Conservation (phyloP, 1,140 invertebrate genomes). For the Amyelois transitella region DNA sequence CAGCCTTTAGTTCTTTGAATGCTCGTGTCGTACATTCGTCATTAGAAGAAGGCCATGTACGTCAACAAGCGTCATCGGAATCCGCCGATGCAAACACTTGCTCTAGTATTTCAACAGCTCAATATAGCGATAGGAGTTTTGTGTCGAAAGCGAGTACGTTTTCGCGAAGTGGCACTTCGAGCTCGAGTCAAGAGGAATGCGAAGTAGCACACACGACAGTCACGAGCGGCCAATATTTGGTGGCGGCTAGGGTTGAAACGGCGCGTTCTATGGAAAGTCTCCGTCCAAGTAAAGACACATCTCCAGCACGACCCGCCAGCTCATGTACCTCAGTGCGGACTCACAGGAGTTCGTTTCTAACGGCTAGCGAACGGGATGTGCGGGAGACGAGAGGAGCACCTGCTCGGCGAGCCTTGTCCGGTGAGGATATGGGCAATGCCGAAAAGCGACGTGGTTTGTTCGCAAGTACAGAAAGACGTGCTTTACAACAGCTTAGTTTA, state of each 20-base stretch:
- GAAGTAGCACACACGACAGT: slow-evolving; percentile 71
- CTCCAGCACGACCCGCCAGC: slow-evolving; percentile 62
- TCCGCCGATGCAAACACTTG: slow-evolving; percentile 58
- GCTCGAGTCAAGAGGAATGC: slow-evolving; percentile 82
- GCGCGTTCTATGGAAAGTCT: slow-evolving; percentile 83
- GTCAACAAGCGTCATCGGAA: slow-evolving; percentile 54
- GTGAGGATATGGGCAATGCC: slow-evolving; percentile 76
- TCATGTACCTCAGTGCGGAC: slow-evolving; percentile 66
- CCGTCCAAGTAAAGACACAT: slow-evolving; percentile 72
- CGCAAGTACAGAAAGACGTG: slow-evolving; percentile 76
- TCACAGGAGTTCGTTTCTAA: slow-evolving; percentile 75
- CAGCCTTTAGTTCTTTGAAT: slow-evolving; percentile 54
- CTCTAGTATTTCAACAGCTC: slow-evolving; percentile 60
- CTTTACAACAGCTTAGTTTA: slow-evolving; percentile 80
- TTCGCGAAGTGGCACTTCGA: slow-evolving; percentile 77
- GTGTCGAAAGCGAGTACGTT: slow-evolving; percentile 76
- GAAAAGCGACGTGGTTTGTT: slow-evolving; percentile 80
- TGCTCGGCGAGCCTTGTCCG: slow-evolving; percentile 76
- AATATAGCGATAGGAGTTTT: slow-evolving; percentile 71
- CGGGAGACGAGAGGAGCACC: slow-evolving; percentile 75
- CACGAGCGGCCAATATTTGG: slow-evolving; percentile 75
- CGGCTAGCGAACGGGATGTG: slow-evolving; percentile 79
- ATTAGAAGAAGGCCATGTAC: slow-evolving; percentile 44
- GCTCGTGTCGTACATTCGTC: slow-evolving; percentile 58
- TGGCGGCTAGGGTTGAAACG: slow-evolving; percentile 76